Percentiles rank a stretch among this genome's conserved stretches.
phyloP scores from a whole-genome alignment of 2,888 invertebrate genomes.

The Ommatoiulus sabulosus region DNA sequence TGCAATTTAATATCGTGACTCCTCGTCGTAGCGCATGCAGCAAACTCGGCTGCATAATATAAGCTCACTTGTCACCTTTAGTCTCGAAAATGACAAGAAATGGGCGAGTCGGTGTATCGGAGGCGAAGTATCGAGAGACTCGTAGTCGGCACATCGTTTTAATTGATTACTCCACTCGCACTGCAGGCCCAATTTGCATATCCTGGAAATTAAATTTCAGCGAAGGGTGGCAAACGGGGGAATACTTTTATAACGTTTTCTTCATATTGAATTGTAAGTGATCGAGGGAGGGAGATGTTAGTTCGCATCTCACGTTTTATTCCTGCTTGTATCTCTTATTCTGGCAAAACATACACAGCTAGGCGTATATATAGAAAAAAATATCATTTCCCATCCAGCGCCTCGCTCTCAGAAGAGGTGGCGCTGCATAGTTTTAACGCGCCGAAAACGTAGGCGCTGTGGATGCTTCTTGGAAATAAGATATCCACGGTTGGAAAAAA shows the following conservation, averaged over 20 bases:
- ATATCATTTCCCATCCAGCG: conserved; percentile 10
- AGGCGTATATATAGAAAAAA: neutral
- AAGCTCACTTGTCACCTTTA: conserved; percentile 49
- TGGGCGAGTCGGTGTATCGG: conserved; percentile 15
- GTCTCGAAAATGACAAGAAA: conserved; percentile 50
- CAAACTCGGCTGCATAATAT: neutral
- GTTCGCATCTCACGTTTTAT: neutral
- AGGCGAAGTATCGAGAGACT: conserved; percentile 47
- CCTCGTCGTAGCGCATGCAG: neutral
- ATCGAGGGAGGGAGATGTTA: neutral
- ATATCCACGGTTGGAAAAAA: neutral
- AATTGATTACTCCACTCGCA: conserved; percentile 56
- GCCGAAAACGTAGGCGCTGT: neutral
- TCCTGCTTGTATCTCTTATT: conserved; percentile 21
- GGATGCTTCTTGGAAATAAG: conserved; percentile 3
- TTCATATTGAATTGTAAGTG: conserved; percentile 34
- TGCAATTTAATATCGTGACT: conserved; percentile 22
- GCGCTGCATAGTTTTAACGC: neutral
- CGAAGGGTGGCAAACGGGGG: conserved; percentile 48
- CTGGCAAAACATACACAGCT: conserved; percentile 2
- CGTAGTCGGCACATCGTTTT: conserved; percentile 49
- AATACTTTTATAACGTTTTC: conserved; percentile 40
- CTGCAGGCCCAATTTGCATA: conserved; percentile 56
- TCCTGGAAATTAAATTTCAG: conserved; percentile 56
- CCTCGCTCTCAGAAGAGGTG: neutral